Evolutionary conservation across 2,113 vertebrate species (phyloP), one percentile per base, ranked within the genome.

Genomic region (Hemiscyllium ocellatum): DNA sequence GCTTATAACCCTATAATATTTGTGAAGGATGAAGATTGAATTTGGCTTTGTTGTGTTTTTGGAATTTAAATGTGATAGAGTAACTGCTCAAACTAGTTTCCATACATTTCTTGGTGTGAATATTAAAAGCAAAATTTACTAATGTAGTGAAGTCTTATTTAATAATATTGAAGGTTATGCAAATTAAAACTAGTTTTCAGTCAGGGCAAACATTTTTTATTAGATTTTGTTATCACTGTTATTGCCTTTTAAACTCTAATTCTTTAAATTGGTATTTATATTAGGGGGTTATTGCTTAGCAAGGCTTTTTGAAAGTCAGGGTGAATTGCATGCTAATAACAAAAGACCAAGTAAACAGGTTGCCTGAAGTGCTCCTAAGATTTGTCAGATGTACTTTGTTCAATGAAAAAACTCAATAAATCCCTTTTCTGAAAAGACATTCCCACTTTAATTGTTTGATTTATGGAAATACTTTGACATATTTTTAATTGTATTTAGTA

Each of bases 81-180:
- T 72, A 72, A 95, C 68, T 95, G 42, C 68, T 50, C 94, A 42
- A 72, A 95, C 68, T 76, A 76, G 94, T 95, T 95, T 95, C 94
- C 94, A 95, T 95, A 95, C 72, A 95, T 95, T 95, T 72, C 94
- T 68, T 52, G 94, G 68, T 95, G 94, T 52, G 68, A 95, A 50
- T 68, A 95, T 95, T 93, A 95, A 95, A 95, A 95, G 68, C 68
- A 70, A 95, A 95, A 95, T 95, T 72, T 95, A 72, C 94, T 76
- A 95, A 72, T 95, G 94, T 95, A 95, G 72, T 95, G 94, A 95
- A 42, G 94, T 95, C 94, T 95, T 95, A 76, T 72, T 95, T 95
- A 95, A 95, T 72, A 95, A 95, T 72, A 95, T 72, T 95, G 94
- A 52, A 95, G 69, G 94, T 95, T 95, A 72, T 70, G 72, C 42